Conservation (phyloP, 2,888 invertebrate species). For the Buathra laborator region DNA sequence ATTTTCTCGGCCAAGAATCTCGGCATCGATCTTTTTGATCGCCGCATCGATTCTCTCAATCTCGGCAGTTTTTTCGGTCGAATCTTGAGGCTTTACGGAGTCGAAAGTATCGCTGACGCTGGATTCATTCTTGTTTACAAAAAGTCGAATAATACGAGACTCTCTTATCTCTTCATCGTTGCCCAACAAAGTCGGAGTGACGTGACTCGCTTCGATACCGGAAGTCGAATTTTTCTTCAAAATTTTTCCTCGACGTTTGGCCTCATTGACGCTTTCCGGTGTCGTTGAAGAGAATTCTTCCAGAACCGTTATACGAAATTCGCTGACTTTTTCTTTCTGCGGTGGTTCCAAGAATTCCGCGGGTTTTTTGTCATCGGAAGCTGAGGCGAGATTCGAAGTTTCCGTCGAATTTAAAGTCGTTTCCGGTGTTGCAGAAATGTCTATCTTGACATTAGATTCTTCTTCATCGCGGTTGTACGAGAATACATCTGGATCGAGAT, state of each 20-base stretch:
- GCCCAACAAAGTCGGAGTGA: slow-evolving; percentile 59
- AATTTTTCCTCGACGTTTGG: background rate
- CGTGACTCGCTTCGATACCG: slow-evolving; percentile 60
- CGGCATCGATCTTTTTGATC: too few relatives aligned
- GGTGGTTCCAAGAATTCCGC: slow-evolving; percentile 70
- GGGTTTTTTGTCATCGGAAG: slow-evolving; percentile 45
- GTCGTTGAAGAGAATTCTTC: slow-evolving; percentile 51
- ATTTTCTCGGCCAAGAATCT: background rate
- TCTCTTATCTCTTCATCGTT: slow-evolving; percentile 42
- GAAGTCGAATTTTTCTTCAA: slow-evolving; percentile 5
- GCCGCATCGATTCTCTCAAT: slow-evolving; percentile 21
- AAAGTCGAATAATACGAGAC: slow-evolving; percentile 58
- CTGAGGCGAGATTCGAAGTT: slow-evolving; percentile 33
- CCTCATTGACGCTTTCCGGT: background rate
- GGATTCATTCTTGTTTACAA: slow-evolving; percentile 24
- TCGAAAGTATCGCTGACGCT: background rate
- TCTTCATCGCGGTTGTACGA: slow-evolving; percentile 43
- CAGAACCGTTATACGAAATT: slow-evolving; percentile 75
- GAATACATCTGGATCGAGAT: slow-evolving; percentile 45
- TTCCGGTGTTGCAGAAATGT: slow-evolving; percentile 1
- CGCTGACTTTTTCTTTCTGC: slow-evolving; percentile 27
- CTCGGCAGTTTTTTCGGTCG: background rate
- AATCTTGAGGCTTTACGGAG: background rate
- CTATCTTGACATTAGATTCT: background rate
- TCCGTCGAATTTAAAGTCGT: slow-evolving; percentile 34